phyloP scores from a whole-genome alignment of 2,797 vertebrate species.

The Gymnoscopelus microlampas region DNA sequence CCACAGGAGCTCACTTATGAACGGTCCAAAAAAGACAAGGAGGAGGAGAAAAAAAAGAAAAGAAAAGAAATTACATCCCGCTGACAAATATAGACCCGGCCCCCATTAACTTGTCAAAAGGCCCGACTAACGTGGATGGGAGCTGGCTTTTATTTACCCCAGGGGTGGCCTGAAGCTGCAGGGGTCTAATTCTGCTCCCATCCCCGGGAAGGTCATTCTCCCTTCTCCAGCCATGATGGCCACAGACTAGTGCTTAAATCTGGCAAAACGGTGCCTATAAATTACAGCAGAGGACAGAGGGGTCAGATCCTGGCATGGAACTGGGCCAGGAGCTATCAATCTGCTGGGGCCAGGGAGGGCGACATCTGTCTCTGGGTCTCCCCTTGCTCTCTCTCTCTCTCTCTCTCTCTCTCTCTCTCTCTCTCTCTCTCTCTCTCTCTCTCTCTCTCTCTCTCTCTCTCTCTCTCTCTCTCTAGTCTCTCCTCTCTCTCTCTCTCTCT shows the following conservation, averaged over 20 bases:
- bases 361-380: constrained; percentile 85
- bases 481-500: constrained; percentile 31
- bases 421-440: constrained; percentile 13
- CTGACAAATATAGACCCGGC: constrained; percentile 32
- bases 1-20: background rate
- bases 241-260: constrained; percentile 83
- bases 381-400: constrained; percentile 68
- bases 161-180: constrained; percentile 48
- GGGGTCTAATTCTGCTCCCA: constrained; percentile 73
- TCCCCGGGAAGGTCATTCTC: constrained; percentile 77
- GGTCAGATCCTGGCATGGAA: constrained; percentile 83
- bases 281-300: constrained; percentile 84
- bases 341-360: constrained; percentile 74
- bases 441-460: constrained; percentile 19
- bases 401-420: constrained; percentile 37
- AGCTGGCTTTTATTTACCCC: constrained; percentile 59
- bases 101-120: constrained; percentile 49
- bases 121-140: constrained; percentile 40
- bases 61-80: background rate
- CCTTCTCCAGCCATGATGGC: constrained; percentile 75
- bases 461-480: constrained; percentile 31
- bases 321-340: constrained; percentile 83
- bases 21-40: no score
- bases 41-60: background rate
- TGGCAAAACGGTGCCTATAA: constrained; percentile 83